A percentile compares a stretch with the other conserved stretches of the same genome.
These are phyloP conservation scores for Horisme vitalbata DNA, from an alignment of 2,888 invertebrate genomes.

Conservation along the genomic window DNA sequence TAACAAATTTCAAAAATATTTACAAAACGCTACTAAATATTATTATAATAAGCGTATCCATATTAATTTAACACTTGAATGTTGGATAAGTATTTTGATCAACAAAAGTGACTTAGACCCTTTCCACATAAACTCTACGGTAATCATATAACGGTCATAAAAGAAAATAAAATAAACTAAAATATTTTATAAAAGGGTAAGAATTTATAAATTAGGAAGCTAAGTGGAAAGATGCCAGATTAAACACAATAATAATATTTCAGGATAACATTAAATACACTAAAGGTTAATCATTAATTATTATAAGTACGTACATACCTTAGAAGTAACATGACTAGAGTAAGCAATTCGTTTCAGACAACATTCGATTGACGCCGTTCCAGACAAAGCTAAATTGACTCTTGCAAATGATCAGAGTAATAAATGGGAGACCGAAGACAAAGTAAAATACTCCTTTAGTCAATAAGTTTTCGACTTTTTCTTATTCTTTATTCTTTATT, in stretches of 20 bases:
- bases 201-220: too few species aligned
- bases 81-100: too few species aligned
- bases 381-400: constrained; percentile 21
- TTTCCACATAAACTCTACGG: too few species aligned
- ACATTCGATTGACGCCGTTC: constrained; percentile 48
- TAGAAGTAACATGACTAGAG: too few species aligned
- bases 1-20: constrained; percentile 5
- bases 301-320: constrained; percentile 28
- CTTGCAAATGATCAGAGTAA: not conserved
- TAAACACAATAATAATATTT: not conserved
- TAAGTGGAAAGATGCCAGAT: not conserved
- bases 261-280: not conserved
- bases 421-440: not conserved
- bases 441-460: too few species aligned
- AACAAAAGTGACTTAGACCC: too few species aligned
- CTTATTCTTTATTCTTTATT: too few species aligned
- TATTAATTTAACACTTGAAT: too few species aligned
- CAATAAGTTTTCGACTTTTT: too few species aligned
- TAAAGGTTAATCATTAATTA: not conserved
- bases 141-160: too few species aligned
- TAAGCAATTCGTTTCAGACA: constrained; percentile 50
- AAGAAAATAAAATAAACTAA: too few species aligned
- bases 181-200: too few species aligned
- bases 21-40: constrained; percentile 1
- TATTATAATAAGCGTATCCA: constrained; percentile 8